phyloP scores from a whole-genome alignment of 2,113 vertebrate genomes.

The Gobio gobio region DNA sequence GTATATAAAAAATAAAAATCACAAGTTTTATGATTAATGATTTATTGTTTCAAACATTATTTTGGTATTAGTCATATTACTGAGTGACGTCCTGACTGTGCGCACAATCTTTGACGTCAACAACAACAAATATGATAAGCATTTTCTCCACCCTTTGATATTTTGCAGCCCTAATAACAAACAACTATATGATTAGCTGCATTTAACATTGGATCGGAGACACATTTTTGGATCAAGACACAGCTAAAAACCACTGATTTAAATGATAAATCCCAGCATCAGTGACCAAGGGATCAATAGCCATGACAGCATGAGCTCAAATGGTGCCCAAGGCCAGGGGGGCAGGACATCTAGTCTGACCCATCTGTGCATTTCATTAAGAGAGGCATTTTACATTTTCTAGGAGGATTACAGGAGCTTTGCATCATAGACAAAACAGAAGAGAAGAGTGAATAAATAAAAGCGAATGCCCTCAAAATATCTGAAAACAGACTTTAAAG shows the following conservation, averaged over 20 bases:
- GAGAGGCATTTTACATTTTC: neutral
- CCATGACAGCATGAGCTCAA: neutral
- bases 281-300: constrained; percentile 7
- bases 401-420: constrained; percentile 19
- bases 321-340: neutral
- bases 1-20: too few species aligned
- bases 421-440: neutral
- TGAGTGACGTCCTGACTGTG: neutral
- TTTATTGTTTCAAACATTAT: neutral
- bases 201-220: neutral
- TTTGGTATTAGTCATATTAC: constrained; percentile 4
- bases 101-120: neutral
- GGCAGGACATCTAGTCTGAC: constrained; percentile 2
- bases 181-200: neutral
- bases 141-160: constrained; percentile 19
- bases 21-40: neutral
- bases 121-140: neutral
- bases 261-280: neutral
- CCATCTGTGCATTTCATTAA: constrained; percentile 30
- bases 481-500: neutral
- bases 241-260: neutral
- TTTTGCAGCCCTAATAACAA: neutral
- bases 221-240: neutral
- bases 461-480: neutral
- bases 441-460: neutral